phyloP scores from a whole-genome alignment of 2,888 invertebrate species.

The Hetaerina titia region DNA sequence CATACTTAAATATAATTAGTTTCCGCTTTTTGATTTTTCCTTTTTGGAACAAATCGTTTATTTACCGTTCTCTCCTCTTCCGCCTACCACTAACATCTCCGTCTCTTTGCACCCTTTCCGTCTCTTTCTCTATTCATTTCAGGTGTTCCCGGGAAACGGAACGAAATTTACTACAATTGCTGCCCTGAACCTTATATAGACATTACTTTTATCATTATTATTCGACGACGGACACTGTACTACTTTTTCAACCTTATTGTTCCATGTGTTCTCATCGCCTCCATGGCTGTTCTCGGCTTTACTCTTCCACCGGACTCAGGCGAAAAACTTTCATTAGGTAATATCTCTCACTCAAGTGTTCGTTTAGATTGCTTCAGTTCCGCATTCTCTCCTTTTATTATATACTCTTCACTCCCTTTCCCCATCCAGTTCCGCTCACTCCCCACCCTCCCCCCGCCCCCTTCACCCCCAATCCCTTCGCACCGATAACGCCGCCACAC shows the following conservation, averaged over 20 bases:
- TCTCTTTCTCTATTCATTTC: conserved; percentile 74
- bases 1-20: conserved; percentile 70
- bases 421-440: conserved; percentile 45
- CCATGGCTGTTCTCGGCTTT: conserved; percentile 98
- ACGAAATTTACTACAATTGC: conserved; percentile 96
- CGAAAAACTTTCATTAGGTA: conserved; percentile 98
- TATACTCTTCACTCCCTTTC: conserved; percentile 41
- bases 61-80: conserved; percentile 44
- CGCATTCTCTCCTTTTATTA: conserved; percentile 69
- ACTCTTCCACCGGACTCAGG: conserved; percentile 99
- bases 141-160: conserved; percentile 96
- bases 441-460: conserved; percentile 47
- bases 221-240: conserved; percentile 97
- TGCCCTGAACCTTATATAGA: conserved; percentile 99
- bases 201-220: conserved; percentile 97
- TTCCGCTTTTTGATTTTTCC: conserved; percentile 70
- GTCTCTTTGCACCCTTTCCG: conserved; percentile 69
- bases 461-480: conserved; percentile 24
- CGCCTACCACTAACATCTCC: conserved; percentile 14
- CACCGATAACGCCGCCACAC: conserved; percentile 57
- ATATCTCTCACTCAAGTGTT: conserved; percentile 72
- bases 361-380: conserved; percentile 70
- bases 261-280: conserved; percentile 98
- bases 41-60: conserved; percentile 66
- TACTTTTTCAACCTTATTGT: conserved; percentile 99